Conservation (phyloP, 2,888 invertebrate species). For the Parnassius apollo region DNA sequence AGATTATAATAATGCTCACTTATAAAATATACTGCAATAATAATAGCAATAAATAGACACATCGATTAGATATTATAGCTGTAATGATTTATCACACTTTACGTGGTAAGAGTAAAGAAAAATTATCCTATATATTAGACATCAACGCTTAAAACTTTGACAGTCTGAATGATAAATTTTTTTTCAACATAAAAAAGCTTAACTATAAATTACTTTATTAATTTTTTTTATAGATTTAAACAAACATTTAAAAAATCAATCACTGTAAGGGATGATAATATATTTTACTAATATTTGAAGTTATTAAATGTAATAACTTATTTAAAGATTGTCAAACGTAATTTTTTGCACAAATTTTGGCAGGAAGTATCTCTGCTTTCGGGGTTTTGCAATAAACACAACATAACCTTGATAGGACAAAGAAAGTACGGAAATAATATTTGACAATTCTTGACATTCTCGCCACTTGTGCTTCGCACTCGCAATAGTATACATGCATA, state of each 20-base stretch:
- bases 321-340: too few relatives aligned
- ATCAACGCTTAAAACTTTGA: constrained; percentile 12
- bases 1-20: too few relatives aligned
- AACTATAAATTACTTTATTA: too few relatives aligned
- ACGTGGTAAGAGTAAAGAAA: not conserved
- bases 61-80: not conserved
- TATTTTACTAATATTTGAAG: too few relatives aligned
- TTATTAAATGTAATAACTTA: too few relatives aligned
- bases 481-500: not conserved
- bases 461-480: not conserved
- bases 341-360: not conserved
- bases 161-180: not conserved
- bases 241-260: too few relatives aligned
- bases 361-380: constrained; percentile 1
- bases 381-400: constrained; percentile 6
- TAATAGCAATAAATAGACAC: too few relatives aligned
- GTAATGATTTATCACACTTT: too few relatives aligned
- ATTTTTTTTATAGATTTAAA: too few relatives aligned
- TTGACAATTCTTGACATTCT: constrained; percentile 1
- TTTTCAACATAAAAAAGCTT: too few relatives aligned
- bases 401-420: constrained; percentile 1
- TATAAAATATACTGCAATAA: too few relatives aligned
- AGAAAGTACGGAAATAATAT: constrained; percentile 10
- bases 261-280: too few relatives aligned
- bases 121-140: constrained; percentile 14